These are phyloP conservation scores for Acromyrmex echinatior DNA, from an alignment of 1,140 invertebrate species.

Conservation along the genomic window DNA sequence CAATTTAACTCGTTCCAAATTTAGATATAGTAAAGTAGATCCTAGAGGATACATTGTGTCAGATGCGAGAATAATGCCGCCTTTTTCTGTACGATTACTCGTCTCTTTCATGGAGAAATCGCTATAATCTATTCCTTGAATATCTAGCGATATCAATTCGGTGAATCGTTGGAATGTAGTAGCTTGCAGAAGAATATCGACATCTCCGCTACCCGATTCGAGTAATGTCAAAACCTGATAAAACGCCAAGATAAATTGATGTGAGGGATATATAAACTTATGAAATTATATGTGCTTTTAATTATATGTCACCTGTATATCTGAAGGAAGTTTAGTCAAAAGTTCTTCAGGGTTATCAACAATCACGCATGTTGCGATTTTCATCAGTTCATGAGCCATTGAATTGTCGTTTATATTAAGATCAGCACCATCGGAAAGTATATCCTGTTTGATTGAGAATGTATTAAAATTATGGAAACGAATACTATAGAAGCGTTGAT, in stretches of 20 bases:
- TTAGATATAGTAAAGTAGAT: conserved; percentile 80
- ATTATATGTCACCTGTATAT: conserved; percentile 85
- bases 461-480: conserved; percentile 13
- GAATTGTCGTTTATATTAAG: conserved; percentile 59
- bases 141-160: conserved; percentile 88
- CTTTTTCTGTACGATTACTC: conserved; percentile 60
- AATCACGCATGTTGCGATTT: conserved; percentile 88
- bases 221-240: conserved; percentile 87
- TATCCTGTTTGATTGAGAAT: conserved; percentile 50
- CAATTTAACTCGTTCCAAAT: conserved; percentile 81
- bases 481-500: not conserved
- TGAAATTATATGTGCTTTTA: conserved; percentile 10
- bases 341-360: conserved; percentile 85
- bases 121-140: conserved; percentile 87
- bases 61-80: conserved; percentile 79
- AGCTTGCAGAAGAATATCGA: conserved; percentile 84
- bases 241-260: conserved; percentile 58
- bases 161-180: conserved; percentile 87
- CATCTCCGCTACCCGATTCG: conserved; percentile 85
- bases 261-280: not conserved
- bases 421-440: conserved; percentile 32
- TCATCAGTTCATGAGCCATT: conserved; percentile 82
- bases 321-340: conserved; percentile 85
- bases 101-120: conserved; percentile 59
- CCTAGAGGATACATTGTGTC: conserved; percentile 81